These are phyloP conservation scores for Felis chaus DNA, from an alignment of 2,113 vertebrate species.

Conservation along the genomic window DNA sequence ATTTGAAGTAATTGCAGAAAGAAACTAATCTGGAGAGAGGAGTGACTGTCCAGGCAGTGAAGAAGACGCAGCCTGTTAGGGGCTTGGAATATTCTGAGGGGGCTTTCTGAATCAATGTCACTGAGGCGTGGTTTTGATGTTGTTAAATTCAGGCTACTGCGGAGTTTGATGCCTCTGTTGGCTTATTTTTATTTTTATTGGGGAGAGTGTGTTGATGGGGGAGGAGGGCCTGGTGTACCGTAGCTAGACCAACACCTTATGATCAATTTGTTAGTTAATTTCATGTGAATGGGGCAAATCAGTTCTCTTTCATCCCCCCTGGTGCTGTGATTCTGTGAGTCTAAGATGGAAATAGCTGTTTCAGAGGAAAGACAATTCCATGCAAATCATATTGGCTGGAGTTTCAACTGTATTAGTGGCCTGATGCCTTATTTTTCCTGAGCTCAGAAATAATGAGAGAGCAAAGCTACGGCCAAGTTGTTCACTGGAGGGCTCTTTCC, in stretches of 20 bases:
- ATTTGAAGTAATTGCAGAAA: slow-evolving; percentile 39
- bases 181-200: slow-evolving; percentile 37
- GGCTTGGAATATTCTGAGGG: background rate
- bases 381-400: slow-evolving; percentile 63
- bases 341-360: slow-evolving; percentile 67
- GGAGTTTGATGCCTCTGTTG: background rate
- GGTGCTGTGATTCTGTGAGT: background rate
- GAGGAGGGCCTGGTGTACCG: background rate
- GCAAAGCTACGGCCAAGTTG: background rate
- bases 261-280: slow-evolving; percentile 48
- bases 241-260: background rate
- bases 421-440: slow-evolving; percentile 60
- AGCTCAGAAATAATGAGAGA: slow-evolving; percentile 76
- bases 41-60: background rate
- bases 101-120: background rate
- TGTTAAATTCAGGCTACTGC: background rate
- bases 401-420: slow-evolving; percentile 65
- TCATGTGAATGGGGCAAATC: slow-evolving; percentile 25
- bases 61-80: background rate
- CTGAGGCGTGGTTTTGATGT: background rate
- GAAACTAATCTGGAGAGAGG: background rate
- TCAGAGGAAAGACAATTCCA: slow-evolving; percentile 61
- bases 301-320: background rate
- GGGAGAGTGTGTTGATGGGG: background rate
- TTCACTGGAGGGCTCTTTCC: slow-evolving; percentile 79